A percentile compares a stretch with the other conserved stretches of the same genome.
Evolutionary conservation across 2,797 vertebrate genomes (phyloP).

Genomic region (Heteromormyrus szaboi): DNA sequence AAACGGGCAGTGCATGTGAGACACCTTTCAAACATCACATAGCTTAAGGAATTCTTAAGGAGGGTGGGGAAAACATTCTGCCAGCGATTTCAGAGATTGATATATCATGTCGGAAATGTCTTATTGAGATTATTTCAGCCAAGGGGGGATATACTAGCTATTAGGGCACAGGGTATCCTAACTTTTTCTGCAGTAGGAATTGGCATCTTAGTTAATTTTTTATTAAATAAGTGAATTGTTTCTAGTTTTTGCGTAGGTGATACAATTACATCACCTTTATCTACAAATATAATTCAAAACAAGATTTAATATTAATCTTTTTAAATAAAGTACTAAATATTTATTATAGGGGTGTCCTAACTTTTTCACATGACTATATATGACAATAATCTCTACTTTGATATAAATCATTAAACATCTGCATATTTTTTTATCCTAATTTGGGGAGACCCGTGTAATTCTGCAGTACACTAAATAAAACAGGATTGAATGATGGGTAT

Average conservation of each 20-base stretch:
- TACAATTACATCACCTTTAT: not conserved
- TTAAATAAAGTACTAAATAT: not conserved
- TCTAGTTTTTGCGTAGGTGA: not conserved
- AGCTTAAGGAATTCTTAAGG: not conserved
- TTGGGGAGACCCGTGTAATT: not conserved
- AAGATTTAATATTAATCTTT: not conserved
- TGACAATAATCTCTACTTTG: not conserved
- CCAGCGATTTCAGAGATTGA: not conserved
- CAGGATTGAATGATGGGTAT: not conserved
- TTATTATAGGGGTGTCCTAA: not conserved
- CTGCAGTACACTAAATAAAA: not conserved
- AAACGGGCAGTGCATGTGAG: not conserved
- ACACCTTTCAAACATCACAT: not conserved
- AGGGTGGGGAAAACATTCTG: not conserved
- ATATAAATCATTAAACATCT: not conserved
- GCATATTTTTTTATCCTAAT: not conserved
- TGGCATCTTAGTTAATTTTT: not conserved
- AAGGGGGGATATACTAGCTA: not conserved
- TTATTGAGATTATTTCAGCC: not conserved
- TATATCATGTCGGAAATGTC: not conserved
- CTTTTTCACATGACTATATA: not conserved
- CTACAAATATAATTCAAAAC: not conserved
- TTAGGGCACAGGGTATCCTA: not conserved
- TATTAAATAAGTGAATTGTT: not conserved
- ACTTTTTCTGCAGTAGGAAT: not conserved